Conservation (phyloP, 35 echinoderm and acorn worm genomes). For the Stichopus chloronotus region DNA sequence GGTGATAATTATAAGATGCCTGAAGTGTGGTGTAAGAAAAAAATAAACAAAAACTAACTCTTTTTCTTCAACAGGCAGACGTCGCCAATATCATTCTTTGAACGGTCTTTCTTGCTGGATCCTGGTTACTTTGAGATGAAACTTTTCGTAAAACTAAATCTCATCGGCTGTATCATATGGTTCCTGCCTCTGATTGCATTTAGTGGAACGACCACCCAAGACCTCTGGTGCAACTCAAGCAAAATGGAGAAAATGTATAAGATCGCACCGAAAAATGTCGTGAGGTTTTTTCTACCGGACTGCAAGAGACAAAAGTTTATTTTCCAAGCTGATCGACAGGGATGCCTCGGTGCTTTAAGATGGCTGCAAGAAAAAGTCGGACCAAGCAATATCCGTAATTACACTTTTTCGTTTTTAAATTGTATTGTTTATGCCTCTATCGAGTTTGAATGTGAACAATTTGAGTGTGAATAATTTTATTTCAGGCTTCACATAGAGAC, state of each 20-base stretch:
- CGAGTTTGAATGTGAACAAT: too few relatives aligned
- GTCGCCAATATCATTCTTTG: too few relatives aligned
- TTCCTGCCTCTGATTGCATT: not conserved
- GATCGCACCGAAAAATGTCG: not conserved
- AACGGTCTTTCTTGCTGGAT: too few relatives aligned
- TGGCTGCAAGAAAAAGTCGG: conserved; percentile 27
- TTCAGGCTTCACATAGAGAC: too few relatives aligned
- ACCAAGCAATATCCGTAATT: conserved; percentile 1
- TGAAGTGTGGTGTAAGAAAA: too few relatives aligned
- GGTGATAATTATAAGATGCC: too few relatives aligned
- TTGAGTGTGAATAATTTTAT: too few relatives aligned
- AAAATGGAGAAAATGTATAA: not conserved
- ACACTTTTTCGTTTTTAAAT: not conserved
- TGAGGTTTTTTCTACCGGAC: not conserved
- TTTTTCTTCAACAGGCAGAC: too few relatives aligned
- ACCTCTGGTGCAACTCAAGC: not conserved
- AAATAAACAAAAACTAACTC: too few relatives aligned
- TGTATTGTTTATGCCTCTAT: not conserved
- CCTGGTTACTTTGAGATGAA: not conserved
- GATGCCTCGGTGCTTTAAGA: conserved; percentile 15
- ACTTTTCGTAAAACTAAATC: not conserved
- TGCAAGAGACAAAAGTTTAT: conserved; percentile 9
- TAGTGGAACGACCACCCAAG: not conserved
- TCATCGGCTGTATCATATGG: not conserved
- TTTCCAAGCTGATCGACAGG: conserved; percentile 14